These are phyloP conservation scores for Nansenia antarctica DNA, from an alignment of 2,113 vertebrate genomes.

Conservation along the genomic window DNA sequence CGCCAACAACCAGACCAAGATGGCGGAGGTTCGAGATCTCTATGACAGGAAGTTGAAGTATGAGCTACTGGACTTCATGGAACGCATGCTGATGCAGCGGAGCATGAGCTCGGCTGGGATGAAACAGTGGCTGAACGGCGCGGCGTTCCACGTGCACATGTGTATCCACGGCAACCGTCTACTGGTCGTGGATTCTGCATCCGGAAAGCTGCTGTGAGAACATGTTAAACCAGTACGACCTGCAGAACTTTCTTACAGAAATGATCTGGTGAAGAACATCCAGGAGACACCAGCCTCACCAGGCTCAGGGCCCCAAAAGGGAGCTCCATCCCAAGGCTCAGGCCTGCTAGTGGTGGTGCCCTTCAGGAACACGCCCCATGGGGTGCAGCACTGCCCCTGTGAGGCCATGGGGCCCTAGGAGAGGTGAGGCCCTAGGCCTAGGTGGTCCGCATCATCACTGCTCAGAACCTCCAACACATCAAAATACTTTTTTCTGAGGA, in stretches of 20 bases:
- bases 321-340: constrained; percentile 31
- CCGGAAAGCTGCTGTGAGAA: constrained; percentile 61
- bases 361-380: constrained; percentile 66
- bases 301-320: too few species aligned
- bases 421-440: too few species aligned
- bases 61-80: constrained; percentile 68
- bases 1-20: constrained; percentile 51
- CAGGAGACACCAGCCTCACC: constrained; percentile 44
- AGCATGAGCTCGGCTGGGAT: constrained; percentile 63
- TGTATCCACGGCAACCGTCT: constrained; percentile 74
- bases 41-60: constrained; percentile 68
- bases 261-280: constrained; percentile 63
- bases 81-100: constrained; percentile 66
- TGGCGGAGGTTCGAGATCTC: constrained; percentile 67
- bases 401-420: constrained; percentile 64
- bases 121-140: constrained; percentile 74
- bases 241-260: constrained; percentile 3
- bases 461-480: constrained; percentile 59
- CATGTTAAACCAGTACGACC: constrained; percentile 67
- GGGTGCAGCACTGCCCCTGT: constrained; percentile 65
- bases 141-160: constrained; percentile 74
- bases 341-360: constrained; percentile 69
- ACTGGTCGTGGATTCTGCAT: constrained; percentile 52
- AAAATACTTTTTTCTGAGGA: constrained; percentile 58
- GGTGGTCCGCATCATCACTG: constrained; percentile 54